Conservation (phyloP, 2,888 invertebrate species). For the Drosophila quinaria region DNA sequence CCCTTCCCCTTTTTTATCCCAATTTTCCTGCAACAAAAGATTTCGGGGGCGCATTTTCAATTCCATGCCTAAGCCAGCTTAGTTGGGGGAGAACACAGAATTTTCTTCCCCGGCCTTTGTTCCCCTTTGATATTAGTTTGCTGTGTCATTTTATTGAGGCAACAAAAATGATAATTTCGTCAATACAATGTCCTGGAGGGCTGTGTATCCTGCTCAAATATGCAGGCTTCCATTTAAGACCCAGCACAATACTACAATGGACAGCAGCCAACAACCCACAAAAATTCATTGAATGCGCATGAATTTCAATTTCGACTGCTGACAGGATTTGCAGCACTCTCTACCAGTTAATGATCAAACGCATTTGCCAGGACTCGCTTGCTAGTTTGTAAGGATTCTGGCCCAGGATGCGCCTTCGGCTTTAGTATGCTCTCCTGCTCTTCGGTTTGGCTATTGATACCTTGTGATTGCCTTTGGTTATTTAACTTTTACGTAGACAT, state of each 20-base stretch:
- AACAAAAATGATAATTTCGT: slow-evolving; percentile 77
- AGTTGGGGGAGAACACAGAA: slow-evolving; percentile 8
- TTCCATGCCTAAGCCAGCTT: slow-evolving; percentile 72
- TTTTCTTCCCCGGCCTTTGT: not conserved
- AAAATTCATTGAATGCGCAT: slow-evolving; percentile 65
- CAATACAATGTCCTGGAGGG: slow-evolving; percentile 62
- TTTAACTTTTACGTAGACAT: slow-evolving; percentile 76
- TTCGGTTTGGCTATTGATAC: slow-evolving; percentile 55
- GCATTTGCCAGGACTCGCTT: slow-evolving; percentile 50
- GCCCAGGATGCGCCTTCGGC: slow-evolving; percentile 42
- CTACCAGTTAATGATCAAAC: slow-evolving; percentile 71
- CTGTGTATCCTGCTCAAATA: slow-evolving; percentile 29
- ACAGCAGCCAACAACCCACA: slow-evolving; percentile 28
- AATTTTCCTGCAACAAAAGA: slow-evolving; percentile 34
- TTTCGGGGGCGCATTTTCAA: slow-evolving; percentile 55
- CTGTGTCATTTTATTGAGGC: slow-evolving; percentile 78
- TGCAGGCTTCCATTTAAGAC: slow-evolving; percentile 40
- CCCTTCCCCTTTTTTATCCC: slow-evolving; percentile 1
- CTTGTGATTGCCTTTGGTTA: slow-evolving; percentile 72
- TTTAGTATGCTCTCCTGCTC: not conserved
- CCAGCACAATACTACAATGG: slow-evolving; percentile 31
- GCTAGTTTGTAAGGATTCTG: slow-evolving; percentile 45
- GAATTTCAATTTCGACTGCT: slow-evolving; percentile 72
- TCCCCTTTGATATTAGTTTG: slow-evolving; percentile 68
- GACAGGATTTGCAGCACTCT: slow-evolving; percentile 64